Evolutionary conservation across 2,113 vertebrate species (phyloP), one percentile per base, ranked within the genome.

Genomic region (Martes martes): DNA sequence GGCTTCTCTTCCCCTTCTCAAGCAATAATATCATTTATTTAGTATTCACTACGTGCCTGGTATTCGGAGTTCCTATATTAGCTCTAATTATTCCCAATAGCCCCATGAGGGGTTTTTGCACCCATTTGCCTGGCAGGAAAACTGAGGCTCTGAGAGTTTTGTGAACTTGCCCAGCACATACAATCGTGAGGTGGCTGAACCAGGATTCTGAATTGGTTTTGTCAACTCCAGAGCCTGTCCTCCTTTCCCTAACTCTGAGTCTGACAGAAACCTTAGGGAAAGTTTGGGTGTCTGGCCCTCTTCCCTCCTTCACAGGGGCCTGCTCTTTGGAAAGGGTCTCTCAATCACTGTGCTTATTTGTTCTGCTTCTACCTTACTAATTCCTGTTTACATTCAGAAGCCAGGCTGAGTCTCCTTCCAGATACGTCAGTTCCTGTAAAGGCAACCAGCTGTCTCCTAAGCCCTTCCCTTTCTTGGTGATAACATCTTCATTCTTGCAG

Each of bases 321-420:
- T 55, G n/a, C n/a, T 92, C 21, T 52, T 63, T 36, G 84, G 81
- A 94, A 79, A 95, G 87, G 59, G 21, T n/a, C 76, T 89, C 59
- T 36, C 45, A 67, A 16, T 93, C 84, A 86, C 39, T 59, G 24
- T 86, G 97, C 82, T 94, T 95, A 82, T 97, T 97, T 94, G 81
- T 91, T 94, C 59, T 95, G 63, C 82, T 80, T 67, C 42, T 81
- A 73, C 86, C 73, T 97, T 65, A 57, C 91, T 97, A 96, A 96
- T 97, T 98, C 93, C 63, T 97, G 89, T 97, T 97, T 98, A 95
- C 91, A 86, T 95, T 97, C 96, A 92, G 97, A 96, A 98, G 95
- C 81, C 67, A 67, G 86, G 39, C 82, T 2, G 80, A 93, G 42
- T 94, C 92, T 96, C 87, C 91, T 96, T 92, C 87, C 89, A 96